These are phyloP conservation scores for Percopsis omiscomaycus DNA, from an alignment of 2,797 vertebrate genomes.

Conservation along the genomic window DNA sequence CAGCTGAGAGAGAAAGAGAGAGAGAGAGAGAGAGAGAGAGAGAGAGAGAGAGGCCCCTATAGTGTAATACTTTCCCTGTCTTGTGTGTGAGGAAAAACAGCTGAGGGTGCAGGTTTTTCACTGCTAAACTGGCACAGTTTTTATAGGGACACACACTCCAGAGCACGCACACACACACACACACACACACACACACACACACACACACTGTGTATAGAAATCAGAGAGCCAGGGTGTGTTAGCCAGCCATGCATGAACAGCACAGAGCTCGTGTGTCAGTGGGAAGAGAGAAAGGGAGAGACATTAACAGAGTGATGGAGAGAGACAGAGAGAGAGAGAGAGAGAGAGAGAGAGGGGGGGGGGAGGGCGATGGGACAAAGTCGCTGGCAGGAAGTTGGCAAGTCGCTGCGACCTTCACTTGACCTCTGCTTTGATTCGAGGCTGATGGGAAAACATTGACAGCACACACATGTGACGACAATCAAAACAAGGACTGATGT, in stretches of 20 bases:
- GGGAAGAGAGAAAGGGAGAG: conserved; percentile 2
- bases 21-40: conserved; percentile 33
- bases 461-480: conserved; percentile 14
- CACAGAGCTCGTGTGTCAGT: conserved; percentile 26
- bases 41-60: conserved; percentile 43
- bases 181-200: conserved; percentile 27
- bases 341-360: conserved; percentile 2
- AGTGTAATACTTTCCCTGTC: conserved; percentile 11
- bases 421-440: conserved; percentile 24
- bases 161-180: conserved; percentile 19
- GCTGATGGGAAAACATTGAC: conserved; percentile 23
- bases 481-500: conserved; percentile 60
- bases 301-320: not conserved
- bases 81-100: conserved; percentile 62
- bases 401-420: conserved; percentile 12
- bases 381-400: conserved; percentile 1
- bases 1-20: conserved; percentile 50
- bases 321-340: conserved; percentile 3
- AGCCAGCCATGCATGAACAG: conserved; percentile 56
- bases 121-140: conserved; percentile 70
- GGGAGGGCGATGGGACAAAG: conserved; percentile 8
- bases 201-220: conserved; percentile 54
- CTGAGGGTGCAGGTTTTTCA: conserved; percentile 79
- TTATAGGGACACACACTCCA: conserved; percentile 33
- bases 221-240: conserved; percentile 46